Conservation (phyloP, 2,113 vertebrate genomes). For the Mastomys natalensis region DNA sequence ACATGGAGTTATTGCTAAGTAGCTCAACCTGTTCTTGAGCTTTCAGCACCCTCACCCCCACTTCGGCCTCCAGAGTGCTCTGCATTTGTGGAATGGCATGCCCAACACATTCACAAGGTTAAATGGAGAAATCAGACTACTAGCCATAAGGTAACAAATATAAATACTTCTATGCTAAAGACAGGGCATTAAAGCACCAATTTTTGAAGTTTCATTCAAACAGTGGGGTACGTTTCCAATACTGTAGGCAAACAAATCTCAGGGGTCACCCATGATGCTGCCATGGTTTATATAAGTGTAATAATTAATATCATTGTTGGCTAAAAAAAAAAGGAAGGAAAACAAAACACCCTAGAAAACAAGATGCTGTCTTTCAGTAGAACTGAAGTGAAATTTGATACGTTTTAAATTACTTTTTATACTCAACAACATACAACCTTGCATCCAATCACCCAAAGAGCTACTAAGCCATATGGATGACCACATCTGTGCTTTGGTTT, state of each 20-base stretch:
- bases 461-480: background rate
- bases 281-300: background rate
- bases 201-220: background rate
- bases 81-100: background rate
- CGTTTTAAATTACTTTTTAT: background rate
- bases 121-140: background rate
- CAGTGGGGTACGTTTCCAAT: background rate
- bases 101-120: background rate
- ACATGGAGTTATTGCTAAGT: background rate
- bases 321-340: background rate
- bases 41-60: background rate
- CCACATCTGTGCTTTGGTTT: background rate
- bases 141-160: background rate
- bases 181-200: background rate
- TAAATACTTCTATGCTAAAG: background rate
- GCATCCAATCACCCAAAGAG: background rate
- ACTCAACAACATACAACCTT: background rate
- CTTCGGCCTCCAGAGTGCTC: background rate
- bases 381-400: slow-evolving; percentile 41
- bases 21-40: background rate
- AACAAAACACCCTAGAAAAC: background rate
- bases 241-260: background rate
- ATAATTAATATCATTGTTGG: background rate
- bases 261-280: background rate
- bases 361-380: background rate